Conservation (phyloP, 2,888 invertebrate species). For the Cephus nigrinus region DNA sequence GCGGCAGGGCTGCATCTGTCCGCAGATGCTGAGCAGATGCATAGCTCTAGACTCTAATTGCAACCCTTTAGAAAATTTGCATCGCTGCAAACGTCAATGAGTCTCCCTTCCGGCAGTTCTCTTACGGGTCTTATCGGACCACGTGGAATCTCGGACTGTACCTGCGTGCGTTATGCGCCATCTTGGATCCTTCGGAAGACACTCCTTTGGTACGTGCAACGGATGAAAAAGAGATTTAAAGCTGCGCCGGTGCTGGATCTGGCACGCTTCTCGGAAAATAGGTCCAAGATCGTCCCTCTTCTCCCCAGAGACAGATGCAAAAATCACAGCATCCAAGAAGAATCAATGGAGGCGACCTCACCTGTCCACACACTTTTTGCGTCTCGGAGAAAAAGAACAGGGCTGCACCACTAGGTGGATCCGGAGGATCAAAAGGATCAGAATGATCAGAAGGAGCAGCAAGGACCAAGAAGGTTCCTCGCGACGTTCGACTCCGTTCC, state of each 20-base stretch:
- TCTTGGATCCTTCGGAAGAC: too few species aligned
- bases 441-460: too few species aligned
- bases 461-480: background rate
- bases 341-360: constrained; percentile 55
- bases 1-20: constrained; percentile 50
- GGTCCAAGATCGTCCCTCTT: constrained; percentile 49
- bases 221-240: constrained; percentile 1
- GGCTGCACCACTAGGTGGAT: background rate
- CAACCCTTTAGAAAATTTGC: constrained; percentile 46
- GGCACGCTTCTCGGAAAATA: constrained; percentile 51
- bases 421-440: too few species aligned
- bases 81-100: constrained; percentile 21
- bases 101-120: too few species aligned
- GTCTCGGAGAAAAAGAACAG: constrained; percentile 28
- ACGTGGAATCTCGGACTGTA: too few species aligned
- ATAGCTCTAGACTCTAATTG: constrained; percentile 37
- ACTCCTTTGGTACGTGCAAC: too few species aligned
- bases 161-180: too few species aligned
- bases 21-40: constrained; percentile 61
- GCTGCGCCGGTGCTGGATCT: background rate
- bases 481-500: constrained; percentile 38
- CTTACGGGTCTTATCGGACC: too few species aligned
- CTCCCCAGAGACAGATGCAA: constrained; percentile 59
- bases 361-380: constrained; percentile 60
- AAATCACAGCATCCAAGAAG: constrained; percentile 46